Evolutionary conservation across 2,888 invertebrate species (phyloP), one percentile per base, ranked within the genome.

Genomic region (Eulithis testata): DNA sequence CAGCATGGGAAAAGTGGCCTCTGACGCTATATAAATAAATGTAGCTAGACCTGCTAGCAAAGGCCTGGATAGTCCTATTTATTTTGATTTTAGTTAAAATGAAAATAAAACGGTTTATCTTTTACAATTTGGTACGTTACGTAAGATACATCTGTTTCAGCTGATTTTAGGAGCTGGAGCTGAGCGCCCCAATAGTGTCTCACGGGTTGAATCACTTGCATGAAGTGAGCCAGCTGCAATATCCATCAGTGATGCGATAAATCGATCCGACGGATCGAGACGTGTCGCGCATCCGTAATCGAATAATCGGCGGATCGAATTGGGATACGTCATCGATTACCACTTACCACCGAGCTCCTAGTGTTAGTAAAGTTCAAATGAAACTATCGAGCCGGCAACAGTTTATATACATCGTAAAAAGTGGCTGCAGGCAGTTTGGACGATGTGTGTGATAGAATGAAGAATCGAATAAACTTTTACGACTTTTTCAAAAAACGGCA

Each of bases 221-320:
- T 31, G 14, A 21, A 50, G 50, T 61, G 44, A 8, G 12, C 44
- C 58, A 66, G 62, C 66, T 49, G 49, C 40, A 11, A 5, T 61
- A 47, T 45, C n/a, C 14, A 37, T 8, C 47, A 75, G 74, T 73
- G 75, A 79, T 72, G 76, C 76, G 79, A 78, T 80, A 77, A 82
- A 82, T 82, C 78, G 81, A 80, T 79, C 74, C 71, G 54, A 73
- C 74, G 70, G 64, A 77, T 71, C 73, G 71, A 70, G 71, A 80
- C 80, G 80, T 76, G 81, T 76, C 73, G 72, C 70, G 79, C 77
- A 81, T 83, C 74, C 65, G 69, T 77, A 80, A 82, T 80, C 78
- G 72, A 77, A 71, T 77, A 76, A 80, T 76, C 74, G 75, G 63
- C 72, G 68, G 68, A 74, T 73, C 77, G 71, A 77, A 78, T 76